A percentile compares a stretch with the other conserved stretches of the same genome.
Conservation (phyloP, 2,888 invertebrate genomes). For the Oscheius sp. region DNA sequence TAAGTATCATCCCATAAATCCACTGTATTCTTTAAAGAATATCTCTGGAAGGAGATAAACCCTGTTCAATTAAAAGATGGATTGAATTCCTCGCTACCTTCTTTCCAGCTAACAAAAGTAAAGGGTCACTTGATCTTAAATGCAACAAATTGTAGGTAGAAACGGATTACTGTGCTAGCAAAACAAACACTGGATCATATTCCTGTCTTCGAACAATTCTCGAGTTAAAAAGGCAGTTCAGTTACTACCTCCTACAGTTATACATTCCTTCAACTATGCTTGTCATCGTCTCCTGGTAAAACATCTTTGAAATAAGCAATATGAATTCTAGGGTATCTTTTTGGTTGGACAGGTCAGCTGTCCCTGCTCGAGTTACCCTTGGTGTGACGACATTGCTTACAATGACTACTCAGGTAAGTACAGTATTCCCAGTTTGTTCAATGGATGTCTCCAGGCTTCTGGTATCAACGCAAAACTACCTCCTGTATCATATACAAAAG, state of each 20-base stretch:
- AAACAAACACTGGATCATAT: conserved; percentile 94
- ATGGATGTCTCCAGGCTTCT: conserved; percentile 55
- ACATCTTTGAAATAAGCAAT: conserved; percentile 53
- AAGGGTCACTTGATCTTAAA: neutral
- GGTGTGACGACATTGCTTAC: conserved; percentile 94
- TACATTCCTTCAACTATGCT: conserved; percentile 92
- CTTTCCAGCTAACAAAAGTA: conserved; percentile 78
- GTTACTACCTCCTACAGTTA: conserved; percentile 98
- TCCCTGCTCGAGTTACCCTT: conserved; percentile 76
- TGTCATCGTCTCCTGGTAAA: conserved; percentile 69
- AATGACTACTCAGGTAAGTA: conserved; percentile 82
- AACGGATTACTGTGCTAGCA: conserved; percentile 94
- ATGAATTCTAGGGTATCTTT: conserved; percentile 35
- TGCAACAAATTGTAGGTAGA: conserved; percentile 80
- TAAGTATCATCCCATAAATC: conserved; percentile 10
- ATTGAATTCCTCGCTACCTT: conserved; percentile 81
- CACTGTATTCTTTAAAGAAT: conserved; percentile 74
- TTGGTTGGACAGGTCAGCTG: conserved; percentile 57
- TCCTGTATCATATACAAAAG: conserved; percentile 89
- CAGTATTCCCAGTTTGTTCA: too few species aligned
- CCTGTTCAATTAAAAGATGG: conserved; percentile 88
- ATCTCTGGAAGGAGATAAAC: conserved; percentile 90
- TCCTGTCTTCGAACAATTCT: conserved; percentile 96
- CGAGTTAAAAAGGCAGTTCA: conserved; percentile 95
- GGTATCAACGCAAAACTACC: conserved; percentile 71